Evolutionary conservation across 2,113 vertebrate genomes (phyloP), one percentile per base, ranked within the genome.

Genomic region (Microtus oregoni): DNA sequence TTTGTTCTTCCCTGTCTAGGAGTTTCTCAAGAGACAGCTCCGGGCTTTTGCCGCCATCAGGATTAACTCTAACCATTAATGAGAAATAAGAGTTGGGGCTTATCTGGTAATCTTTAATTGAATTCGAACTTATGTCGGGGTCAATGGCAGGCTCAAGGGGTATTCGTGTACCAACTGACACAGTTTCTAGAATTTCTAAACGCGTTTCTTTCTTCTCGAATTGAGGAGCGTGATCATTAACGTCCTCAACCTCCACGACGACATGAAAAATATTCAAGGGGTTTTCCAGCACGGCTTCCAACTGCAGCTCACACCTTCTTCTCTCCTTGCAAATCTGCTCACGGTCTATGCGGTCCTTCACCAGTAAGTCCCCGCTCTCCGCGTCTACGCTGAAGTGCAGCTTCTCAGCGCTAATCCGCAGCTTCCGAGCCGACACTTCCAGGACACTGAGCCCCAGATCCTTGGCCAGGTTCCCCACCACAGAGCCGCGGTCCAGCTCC

Each of bases 381-480:
- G 86, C 52, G 58, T 97, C 92, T 55, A 98, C 52, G 6, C 13
- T 65, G 86, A 98, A 98, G 90, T 97, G 97, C 52, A 95, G 97
- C 55, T 75, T 97, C 89, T 97, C 98, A 6, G 98, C 97, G 58
- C 97, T 98, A 70, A 99, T 98, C 5, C 98, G 98, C 93, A 99
- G 98, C n/a, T 98, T 98, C 10, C 99, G 98, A 32, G 96, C 92
- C 0, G 97, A 90, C 28, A 98, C 97, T 22, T 98, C 98, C 96
- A 76, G 97, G 70, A 98, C 77, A 89, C 98, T 98, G 93, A 99
- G 96, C 65, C 98, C 98, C 9, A 99, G 97, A 90, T 99, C 99
- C 5, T 98, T 98, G 3, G 98, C 99, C 8, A 99, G 98, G 67
- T 98, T 98, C 15, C 98, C 99, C 47, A 99, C 98, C 32, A 98